Conservation (phyloP, 2,113 vertebrate species). For the Benitochromis conjunctus region DNA sequence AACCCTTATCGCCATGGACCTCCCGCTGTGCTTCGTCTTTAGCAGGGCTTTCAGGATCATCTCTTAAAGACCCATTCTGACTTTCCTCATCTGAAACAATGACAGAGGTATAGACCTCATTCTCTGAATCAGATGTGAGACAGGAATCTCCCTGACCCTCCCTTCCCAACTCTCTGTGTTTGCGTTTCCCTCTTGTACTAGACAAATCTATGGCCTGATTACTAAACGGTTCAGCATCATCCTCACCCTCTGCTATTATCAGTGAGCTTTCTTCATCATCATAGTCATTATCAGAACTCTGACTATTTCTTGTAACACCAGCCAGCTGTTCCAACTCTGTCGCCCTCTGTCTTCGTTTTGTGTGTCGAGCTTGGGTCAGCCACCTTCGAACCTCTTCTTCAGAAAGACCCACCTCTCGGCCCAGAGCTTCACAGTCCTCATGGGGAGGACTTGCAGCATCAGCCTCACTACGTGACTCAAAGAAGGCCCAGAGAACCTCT, state of each 20-base stretch:
- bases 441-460: slow-evolving; percentile 70
- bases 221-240: slow-evolving; percentile 48
- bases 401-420: slow-evolving; percentile 72
- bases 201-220: slow-evolving; percentile 74
- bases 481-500: slow-evolving; percentile 76
- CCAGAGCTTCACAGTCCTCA: slow-evolving; percentile 78
- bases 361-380: slow-evolving; percentile 64
- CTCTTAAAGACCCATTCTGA: slow-evolving; percentile 62
- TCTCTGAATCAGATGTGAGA: slow-evolving; percentile 76
- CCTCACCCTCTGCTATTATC: slow-evolving; percentile 71
- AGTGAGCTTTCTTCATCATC: slow-evolving; percentile 70
- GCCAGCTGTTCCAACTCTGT: slow-evolving; percentile 1
- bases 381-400: slow-evolving; percentile 73
- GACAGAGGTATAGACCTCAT: slow-evolving; percentile 76
- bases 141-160: slow-evolving; percentile 61
- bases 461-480: slow-evolving; percentile 74
- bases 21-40: slow-evolving; percentile 59
- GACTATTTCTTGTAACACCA: background rate
- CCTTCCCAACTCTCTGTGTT: slow-evolving; percentile 18
- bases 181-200: slow-evolving; percentile 53
- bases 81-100: slow-evolving; percentile 77
- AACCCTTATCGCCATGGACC: slow-evolving; percentile 43
- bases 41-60: slow-evolving; percentile 56
- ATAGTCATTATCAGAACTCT: slow-evolving; percentile 45
- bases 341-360: slow-evolving; percentile 57